These are phyloP conservation scores for Ibidorhyncha struthersii DNA, from an alignment of 2,113 vertebrate genomes.

Conservation along the genomic window DNA sequence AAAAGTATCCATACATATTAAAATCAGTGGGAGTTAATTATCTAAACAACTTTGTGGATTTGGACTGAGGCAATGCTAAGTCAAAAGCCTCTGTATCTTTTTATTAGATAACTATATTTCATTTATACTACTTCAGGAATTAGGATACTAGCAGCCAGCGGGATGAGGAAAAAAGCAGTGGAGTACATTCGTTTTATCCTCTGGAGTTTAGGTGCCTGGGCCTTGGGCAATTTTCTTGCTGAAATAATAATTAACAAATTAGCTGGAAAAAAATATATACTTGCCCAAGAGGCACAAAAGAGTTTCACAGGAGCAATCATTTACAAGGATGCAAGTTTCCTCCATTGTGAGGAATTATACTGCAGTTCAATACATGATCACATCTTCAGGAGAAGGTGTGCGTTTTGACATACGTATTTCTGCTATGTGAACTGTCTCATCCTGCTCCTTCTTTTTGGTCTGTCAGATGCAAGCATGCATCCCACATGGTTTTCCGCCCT, in stretches of 20 bases:
- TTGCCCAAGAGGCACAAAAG: background rate
- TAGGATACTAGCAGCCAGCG: background rate
- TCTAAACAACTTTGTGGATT: background rate
- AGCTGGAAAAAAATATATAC: background rate
- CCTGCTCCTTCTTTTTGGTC: background rate
- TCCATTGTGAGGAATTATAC: background rate
- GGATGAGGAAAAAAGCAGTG: background rate
- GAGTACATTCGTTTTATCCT: background rate
- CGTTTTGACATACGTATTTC: rapidly evolving
- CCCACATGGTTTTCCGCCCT: background rate
- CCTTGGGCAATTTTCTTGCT: background rate
- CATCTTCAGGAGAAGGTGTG: background rate
- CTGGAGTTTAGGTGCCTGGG: background rate
- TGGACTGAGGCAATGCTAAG: background rate
- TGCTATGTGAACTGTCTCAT: background rate
- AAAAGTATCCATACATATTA: background rate
- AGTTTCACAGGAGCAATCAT: rapidly evolving
- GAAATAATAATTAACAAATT: background rate
- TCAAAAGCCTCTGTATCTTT: background rate
- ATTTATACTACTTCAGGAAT: background rate
- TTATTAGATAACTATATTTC: background rate
- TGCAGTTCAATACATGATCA: background rate
- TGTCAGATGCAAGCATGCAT: background rate
- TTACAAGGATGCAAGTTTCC: background rate
- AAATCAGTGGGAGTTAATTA: background rate